A percentile compares a stretch with the other conserved stretches of the same genome.
Evolutionary conservation across 2,888 invertebrate species (phyloP).

Genomic region (Smittia sp.): DNA sequence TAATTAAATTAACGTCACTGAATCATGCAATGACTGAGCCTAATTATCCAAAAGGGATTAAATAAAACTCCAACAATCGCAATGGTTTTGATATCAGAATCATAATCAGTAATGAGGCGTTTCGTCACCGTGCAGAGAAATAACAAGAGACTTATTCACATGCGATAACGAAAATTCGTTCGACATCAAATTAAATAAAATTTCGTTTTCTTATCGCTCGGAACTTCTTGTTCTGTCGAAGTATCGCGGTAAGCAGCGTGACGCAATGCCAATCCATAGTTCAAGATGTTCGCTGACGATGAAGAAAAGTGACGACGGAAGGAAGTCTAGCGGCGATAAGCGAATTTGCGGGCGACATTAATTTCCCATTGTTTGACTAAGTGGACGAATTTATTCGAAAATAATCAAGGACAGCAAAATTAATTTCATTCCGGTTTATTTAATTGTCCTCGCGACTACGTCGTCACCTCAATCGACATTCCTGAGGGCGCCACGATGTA

Average conservation of each 20-base stretch:
- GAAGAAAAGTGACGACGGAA: neutral
- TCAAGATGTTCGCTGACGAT: neutral
- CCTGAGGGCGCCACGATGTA: constrained; percentile 27
- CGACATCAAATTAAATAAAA: constrained; percentile 28
- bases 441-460: neutral
- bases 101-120: neutral
- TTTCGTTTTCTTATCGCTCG: constrained; percentile 16
- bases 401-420: neutral
- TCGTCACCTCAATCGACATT: neutral
- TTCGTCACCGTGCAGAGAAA: constrained; percentile 9
- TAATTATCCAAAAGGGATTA: constrained; percentile 19
- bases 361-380: constrained; percentile 1
- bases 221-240: neutral
- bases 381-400: neutral
- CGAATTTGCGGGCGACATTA: neutral
- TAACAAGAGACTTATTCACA: constrained; percentile 7
- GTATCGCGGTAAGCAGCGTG: neutral
- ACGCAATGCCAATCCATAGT: neutral
- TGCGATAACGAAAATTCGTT: constrained; percentile 38
- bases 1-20: constrained; percentile 23
- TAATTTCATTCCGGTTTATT: neutral
- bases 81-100: neutral
- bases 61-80: neutral
- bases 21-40: constrained; percentile 31
- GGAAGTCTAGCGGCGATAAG: constrained; percentile 14